phyloP scores from a whole-genome alignment of 2,113 vertebrate genomes.

The Apteryx owenii region DNA sequence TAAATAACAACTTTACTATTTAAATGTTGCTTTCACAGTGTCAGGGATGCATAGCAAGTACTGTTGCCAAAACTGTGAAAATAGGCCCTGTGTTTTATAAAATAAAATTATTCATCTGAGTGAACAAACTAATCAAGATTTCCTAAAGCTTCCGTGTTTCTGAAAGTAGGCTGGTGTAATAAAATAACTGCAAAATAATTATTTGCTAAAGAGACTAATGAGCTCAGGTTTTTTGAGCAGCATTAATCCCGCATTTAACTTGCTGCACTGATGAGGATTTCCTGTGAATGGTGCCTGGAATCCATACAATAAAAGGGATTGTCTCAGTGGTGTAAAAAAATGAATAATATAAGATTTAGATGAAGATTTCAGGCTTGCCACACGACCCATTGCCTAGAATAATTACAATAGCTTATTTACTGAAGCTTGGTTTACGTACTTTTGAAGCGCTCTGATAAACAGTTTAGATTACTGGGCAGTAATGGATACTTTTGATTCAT shows the following conservation, averaged over 20 bases:
- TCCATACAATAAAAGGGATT: neutral
- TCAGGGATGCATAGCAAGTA: neutral
- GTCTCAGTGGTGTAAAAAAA: neutral
- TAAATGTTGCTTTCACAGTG: neutral
- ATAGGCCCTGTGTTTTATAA: neutral
- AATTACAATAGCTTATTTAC: neutral
- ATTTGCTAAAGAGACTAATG: slow-evolving; percentile 56
- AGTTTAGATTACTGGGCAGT: slow-evolving; percentile 43
- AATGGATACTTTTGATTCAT: neutral
- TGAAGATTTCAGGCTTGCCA: neutral
- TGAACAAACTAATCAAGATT: neutral
- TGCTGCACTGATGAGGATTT: neutral
- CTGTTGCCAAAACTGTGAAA: neutral
- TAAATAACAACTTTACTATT: neutral
- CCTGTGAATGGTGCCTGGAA: neutral
- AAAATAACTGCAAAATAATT: slow-evolving; percentile 55
- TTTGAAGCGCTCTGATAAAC: neutral
- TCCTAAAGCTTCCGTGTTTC: neutral
- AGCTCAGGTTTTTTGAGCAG: slow-evolving; percentile 30
- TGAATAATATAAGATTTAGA: neutral
- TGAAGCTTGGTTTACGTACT: neutral
- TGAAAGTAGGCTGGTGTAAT: neutral
- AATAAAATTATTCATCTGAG: neutral
- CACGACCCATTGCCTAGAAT: neutral
- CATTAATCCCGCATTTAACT: slow-evolving; percentile 22